Conservation (phyloP, 2,797 vertebrate species). For the Halcyon badia region DNA sequence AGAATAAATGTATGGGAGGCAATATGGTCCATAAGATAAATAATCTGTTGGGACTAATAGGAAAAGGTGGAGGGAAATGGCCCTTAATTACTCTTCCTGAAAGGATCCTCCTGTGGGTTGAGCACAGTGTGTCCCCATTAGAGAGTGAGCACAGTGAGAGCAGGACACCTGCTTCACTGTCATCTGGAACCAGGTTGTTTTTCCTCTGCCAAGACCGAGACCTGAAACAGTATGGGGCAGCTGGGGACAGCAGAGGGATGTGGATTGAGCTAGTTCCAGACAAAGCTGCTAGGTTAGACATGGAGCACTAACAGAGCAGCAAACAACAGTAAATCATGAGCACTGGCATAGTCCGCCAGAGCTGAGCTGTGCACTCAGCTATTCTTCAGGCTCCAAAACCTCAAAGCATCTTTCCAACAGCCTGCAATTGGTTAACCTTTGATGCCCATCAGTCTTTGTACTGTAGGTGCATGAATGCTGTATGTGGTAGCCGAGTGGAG, state of each 20-base stretch:
- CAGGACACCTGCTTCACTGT: background rate
- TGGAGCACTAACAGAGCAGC: background rate
- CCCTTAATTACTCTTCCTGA: conserved; percentile 33
- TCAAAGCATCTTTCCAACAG: background rate
- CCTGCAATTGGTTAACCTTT: background rate
- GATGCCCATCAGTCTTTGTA: background rate
- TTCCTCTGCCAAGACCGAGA: conserved; percentile 8
- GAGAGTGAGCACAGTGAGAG: background rate
- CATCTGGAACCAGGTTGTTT: background rate
- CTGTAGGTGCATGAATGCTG: background rate
- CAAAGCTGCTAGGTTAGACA: background rate
- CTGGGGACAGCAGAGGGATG: background rate
- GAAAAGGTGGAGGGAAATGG: background rate
- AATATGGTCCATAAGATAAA: background rate
- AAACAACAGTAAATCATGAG: conserved; percentile 18
- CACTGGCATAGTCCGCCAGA: background rate
- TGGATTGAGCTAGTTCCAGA: conserved; percentile 6
- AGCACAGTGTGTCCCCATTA: background rate
- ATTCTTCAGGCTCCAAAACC: background rate
- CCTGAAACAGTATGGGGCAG: conserved; percentile 7
- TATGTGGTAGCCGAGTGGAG: background rate
- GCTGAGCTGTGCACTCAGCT: background rate
- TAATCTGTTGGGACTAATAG: conserved; percentile 3
- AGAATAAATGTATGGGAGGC: background rate
- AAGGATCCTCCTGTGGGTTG: conserved; percentile 17